Evolutionary conservation across 2,113 vertebrate genomes (phyloP), one percentile per base, ranked within the genome.

Genomic region (Nyctibius bracteatus): DNA sequence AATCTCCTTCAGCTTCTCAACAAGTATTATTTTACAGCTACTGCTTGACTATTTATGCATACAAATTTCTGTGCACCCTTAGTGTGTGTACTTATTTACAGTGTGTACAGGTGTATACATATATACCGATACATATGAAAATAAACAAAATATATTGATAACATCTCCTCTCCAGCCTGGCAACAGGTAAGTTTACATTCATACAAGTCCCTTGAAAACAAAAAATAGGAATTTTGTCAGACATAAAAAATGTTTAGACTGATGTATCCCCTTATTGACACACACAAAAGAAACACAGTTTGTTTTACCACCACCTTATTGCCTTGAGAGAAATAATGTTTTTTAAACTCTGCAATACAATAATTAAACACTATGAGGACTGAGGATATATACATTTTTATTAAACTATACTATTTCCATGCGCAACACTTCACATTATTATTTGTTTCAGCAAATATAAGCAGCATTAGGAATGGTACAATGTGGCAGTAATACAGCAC

Each of bases 361-460:
- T n/a, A 81, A 84, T 31, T 23, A 67, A 92, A 37, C 4, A 63
- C 10, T 17, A 67, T 23, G 12, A 78, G 15, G 15, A 67, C 2
- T 41, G 14, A 65, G 1, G 3, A 10, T 25, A 73, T n/a, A 51
- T 6, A 59, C 0, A 7, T 47, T 72, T 71, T 58, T 49, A 88
- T 35, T 71, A 25, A 78, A 65, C n/a, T 39, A 12, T 59, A 62
- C 62, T 67, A 59, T 44, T 81, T 74, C 22, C 58, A 57, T 4
- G 1, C 1, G 0, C 52, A 74, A 67, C 7, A 47, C 14, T 70
- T 58, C 1, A 9, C 9, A 37, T 20, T 54, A 49, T 31, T 44
- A 30, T 52, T 79, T 72, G 24, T 61, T 70, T 73, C 49, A 74
- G 12, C 62, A 89, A 77, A 83, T 63, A n/a, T 61, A 88, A 66